Conservation (phyloP, 2,113 vertebrate genomes). For the Trematomus loennbergii region DNA sequence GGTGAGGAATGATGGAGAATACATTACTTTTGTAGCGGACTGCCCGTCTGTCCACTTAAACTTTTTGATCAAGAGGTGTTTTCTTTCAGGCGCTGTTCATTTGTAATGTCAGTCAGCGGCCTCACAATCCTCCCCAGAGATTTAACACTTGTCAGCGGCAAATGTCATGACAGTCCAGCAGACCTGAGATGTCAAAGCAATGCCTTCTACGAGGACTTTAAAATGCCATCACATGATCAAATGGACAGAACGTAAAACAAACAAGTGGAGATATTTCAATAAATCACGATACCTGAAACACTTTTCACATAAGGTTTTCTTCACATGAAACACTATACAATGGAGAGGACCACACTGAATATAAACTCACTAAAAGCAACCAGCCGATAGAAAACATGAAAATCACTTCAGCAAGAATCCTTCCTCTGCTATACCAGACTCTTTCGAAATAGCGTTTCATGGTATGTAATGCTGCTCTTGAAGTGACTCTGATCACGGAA, state of each 20-base stretch:
- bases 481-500: conserved; percentile 57
- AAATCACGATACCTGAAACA: conserved; percentile 38
- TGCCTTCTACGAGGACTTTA: conserved; percentile 33
- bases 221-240: conserved; percentile 62
- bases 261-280: conserved; percentile 30
- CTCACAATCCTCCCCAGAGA: conserved; percentile 54
- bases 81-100: conserved; percentile 68
- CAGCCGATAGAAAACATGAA: conserved; percentile 40
- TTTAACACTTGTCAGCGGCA: conserved; percentile 61
- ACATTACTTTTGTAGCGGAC: conserved; percentile 43
- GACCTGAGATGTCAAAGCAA: conserved; percentile 54
- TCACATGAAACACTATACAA: conserved; percentile 1
- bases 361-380: conserved; percentile 47
- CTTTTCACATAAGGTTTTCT: conserved; percentile 2
- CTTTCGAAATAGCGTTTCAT: conserved; percentile 55
- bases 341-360: conserved; percentile 3
- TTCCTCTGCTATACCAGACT: neutral
- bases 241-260: conserved; percentile 15
- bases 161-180: conserved; percentile 69
- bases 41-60: conserved; percentile 60
- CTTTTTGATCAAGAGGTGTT: conserved; percentile 68
- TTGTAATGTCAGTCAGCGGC: conserved; percentile 68
- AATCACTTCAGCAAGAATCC: conserved; percentile 29
- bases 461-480: conserved; percentile 50
- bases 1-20: conserved; percentile 55